Percentiles rank a stretch among this genome's conserved stretches.
phyloP scores from a whole-genome alignment of 2,888 invertebrate species.

The Drosophila bunnanda region DNA sequence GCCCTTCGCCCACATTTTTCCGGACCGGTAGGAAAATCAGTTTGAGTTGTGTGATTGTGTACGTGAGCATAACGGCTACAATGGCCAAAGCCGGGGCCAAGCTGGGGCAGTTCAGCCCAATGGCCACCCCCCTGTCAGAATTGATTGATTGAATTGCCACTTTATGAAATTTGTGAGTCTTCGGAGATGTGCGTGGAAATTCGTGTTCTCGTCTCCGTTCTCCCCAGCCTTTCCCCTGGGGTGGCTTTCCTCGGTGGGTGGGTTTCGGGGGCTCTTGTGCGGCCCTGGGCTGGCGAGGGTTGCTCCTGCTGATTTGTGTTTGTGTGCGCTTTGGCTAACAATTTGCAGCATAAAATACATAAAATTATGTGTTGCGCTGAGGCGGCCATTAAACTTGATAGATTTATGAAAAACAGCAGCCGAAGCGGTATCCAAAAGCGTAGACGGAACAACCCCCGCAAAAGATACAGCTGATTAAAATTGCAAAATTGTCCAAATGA shows the following conservation, averaged over 20 bases:
- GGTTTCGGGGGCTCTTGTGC: conserved; percentile 13
- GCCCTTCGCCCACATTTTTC: conserved; percentile 15
- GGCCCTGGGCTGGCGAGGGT: conserved; percentile 51
- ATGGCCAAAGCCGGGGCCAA: conserved; percentile 60
- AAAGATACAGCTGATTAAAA: conserved; percentile 75
- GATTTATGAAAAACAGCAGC: conserved; percentile 81
- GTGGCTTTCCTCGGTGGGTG: conserved; percentile 18
- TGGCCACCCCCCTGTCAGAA: conserved; percentile 74
- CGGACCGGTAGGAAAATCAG: conserved; percentile 57
- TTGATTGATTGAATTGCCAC: conserved; percentile 84
- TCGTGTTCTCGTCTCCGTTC: conserved; percentile 57
- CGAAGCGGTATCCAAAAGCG: conserved; percentile 44
- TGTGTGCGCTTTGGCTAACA: conserved; percentile 69
- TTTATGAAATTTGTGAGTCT: conserved; percentile 84
- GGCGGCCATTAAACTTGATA: conserved; percentile 84
- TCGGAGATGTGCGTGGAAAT: conserved; percentile 82
- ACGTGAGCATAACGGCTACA: conserved; percentile 81
- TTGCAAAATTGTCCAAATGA: conserved; percentile 74
- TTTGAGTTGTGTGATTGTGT: conserved; percentile 81
- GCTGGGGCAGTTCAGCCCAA: conserved; percentile 43
- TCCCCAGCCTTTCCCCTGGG: conserved; percentile 14
- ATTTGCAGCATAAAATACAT: conserved; percentile 82
- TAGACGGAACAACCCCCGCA: conserved; percentile 43
- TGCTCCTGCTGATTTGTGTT: conserved; percentile 67
- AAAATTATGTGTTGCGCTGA: conserved; percentile 83